Evolutionary conservation across 2,888 invertebrate species (phyloP).

Genomic region (Caenorhabditis drosophilae): DNA sequence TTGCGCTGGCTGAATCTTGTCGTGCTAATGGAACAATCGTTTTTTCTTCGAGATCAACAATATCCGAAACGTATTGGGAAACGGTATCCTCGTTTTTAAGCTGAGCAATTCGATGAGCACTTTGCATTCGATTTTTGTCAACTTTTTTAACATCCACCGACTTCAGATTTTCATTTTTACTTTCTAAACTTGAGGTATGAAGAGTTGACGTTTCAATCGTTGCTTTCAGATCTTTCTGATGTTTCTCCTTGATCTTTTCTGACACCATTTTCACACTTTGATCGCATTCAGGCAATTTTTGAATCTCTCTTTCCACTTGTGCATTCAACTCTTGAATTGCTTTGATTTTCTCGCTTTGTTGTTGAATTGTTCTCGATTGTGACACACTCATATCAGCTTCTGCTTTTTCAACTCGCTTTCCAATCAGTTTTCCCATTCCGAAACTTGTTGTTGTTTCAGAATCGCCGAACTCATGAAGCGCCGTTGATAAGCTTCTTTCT

Average conservation of each 20-base stretch:
- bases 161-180: constrained; percentile 14
- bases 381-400: constrained; percentile 35
- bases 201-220: constrained; percentile 12
- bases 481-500: constrained; percentile 24
- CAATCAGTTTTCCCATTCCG: constrained; percentile 30
- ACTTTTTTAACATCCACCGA: constrained; percentile 25
- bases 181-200: constrained; percentile 14
- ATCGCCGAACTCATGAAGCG: constrained; percentile 45
- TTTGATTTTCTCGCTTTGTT: constrained; percentile 18
- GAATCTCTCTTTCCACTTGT: constrained; percentile 37
- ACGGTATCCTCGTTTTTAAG: constrained; percentile 25
- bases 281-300: constrained; percentile 38
- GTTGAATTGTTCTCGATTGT: constrained; percentile 24
- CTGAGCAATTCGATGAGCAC: constrained; percentile 18
- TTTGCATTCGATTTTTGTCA: constrained; percentile 11
- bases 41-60: constrained; percentile 37
- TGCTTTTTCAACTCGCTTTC: constrained; percentile 23
- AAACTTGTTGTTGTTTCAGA: constrained; percentile 20
- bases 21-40: constrained; percentile 25
- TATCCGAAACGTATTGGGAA: constrained; percentile 33
- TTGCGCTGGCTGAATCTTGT: constrained; percentile 19
- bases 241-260: constrained; percentile 17
- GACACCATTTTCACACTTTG: constrained; percentile 31
- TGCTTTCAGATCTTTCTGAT: constrained; percentile 23
- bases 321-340: constrained; percentile 32